phyloP scores from a whole-genome alignment of 2,888 invertebrate species.

The Furcula furcula region DNA sequence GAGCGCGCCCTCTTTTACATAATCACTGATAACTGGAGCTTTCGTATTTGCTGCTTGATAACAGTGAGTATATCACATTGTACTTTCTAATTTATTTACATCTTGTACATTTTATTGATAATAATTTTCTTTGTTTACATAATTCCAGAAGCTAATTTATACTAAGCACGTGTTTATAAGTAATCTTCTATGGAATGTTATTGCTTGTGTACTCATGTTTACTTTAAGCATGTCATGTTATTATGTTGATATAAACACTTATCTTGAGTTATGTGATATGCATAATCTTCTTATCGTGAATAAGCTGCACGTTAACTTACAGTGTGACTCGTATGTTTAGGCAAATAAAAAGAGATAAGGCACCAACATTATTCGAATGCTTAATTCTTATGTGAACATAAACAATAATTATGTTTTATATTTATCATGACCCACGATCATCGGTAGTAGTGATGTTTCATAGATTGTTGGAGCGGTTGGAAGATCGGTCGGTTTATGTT shows the following conservation, averaged over 20 bases:
- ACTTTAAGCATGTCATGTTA: constrained; percentile 30
- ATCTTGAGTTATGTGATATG: constrained; percentile 23
- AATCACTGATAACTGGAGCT: constrained; percentile 65
- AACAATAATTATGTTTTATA: neutral
- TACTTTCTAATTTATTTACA: neutral
- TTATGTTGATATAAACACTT: constrained; percentile 23
- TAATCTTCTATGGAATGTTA: constrained; percentile 10
- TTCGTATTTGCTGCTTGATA: constrained; percentile 73
- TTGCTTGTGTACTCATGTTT: constrained; percentile 16
- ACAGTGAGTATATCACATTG: constrained; percentile 58
- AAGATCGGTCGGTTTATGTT: too few relatives aligned
- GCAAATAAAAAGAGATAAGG: constrained; percentile 16
- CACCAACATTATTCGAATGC: constrained; percentile 20
- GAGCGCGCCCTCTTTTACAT: constrained; percentile 55
- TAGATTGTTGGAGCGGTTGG: neutral
- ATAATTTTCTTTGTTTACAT: neutral
- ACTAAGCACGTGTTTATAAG: constrained; percentile 2
- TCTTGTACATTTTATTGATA: neutral
- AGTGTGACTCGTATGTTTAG: constrained; percentile 15
- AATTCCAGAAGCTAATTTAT: neutral
- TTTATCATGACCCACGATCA: too few relatives aligned
- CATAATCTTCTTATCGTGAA: constrained; percentile 30
- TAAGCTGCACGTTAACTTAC: constrained; percentile 15
- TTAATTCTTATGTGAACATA: constrained; percentile 8
- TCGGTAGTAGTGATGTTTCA: neutral